phyloP scores from a whole-genome alignment of 2,797 vertebrate genomes.

The Synanceia verrucosa region DNA sequence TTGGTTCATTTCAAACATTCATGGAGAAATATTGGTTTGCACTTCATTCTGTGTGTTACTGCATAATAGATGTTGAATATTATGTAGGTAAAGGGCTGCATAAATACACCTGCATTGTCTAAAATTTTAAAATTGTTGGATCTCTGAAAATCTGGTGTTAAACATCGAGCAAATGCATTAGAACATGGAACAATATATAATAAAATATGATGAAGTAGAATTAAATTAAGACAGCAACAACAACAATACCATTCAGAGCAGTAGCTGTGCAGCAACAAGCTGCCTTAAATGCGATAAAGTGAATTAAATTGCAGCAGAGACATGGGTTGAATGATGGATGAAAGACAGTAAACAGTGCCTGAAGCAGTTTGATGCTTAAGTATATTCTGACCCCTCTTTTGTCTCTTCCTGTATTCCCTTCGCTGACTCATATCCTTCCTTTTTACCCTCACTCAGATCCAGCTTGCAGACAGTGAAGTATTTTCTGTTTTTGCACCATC shows the following conservation, averaged over 20 bases:
- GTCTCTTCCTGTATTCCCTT: background rate
- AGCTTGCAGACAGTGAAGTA: background rate
- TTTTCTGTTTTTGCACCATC: background rate
- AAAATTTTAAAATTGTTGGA: background rate
- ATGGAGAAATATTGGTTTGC: accelerated
- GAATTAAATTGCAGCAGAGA: background rate
- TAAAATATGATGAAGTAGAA: background rate
- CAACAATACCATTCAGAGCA: background rate
- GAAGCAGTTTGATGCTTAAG: background rate
- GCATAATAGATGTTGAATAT: background rate
- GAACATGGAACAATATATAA: background rate
- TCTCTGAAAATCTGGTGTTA: background rate
- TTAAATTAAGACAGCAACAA: background rate
- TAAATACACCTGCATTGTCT: background rate
- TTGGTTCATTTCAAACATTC: background rate
- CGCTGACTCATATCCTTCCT: background rate
- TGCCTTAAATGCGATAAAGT: background rate
- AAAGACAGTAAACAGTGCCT: too few species aligned
- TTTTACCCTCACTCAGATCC: background rate
- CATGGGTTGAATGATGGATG: background rate
- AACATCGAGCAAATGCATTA: background rate
- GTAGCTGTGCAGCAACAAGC: background rate
- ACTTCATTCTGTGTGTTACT: background rate
- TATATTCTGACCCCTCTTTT: background rate
- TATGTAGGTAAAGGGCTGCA: too few species aligned